phyloP scores from a whole-genome alignment of 2,113 vertebrate genomes.

The Phoxinus phoxinus region DNA sequence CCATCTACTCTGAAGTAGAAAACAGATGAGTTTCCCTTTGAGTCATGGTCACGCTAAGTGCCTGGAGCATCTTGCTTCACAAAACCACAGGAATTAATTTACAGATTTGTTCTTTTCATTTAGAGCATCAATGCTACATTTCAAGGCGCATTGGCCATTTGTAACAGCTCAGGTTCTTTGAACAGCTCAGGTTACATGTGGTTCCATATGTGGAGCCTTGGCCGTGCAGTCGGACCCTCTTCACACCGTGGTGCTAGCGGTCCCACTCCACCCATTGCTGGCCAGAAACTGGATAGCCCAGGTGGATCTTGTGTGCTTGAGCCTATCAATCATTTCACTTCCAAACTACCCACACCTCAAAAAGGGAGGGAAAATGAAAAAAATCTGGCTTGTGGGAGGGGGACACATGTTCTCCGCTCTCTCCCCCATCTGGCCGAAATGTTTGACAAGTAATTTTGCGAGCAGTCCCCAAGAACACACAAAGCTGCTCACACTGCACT shows the following conservation, averaged over 20 bases:
- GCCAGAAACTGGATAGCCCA: slow-evolving; percentile 18
- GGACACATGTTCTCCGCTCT: slow-evolving; percentile 18
- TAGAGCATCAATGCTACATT: not conserved
- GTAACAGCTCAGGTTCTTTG: slow-evolving; percentile 4
- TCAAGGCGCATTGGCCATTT: not conserved
- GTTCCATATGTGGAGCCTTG: slow-evolving; percentile 23
- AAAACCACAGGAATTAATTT: slow-evolving; percentile 18
- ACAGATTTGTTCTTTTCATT: not conserved
- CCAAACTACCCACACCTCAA: slow-evolving; percentile 16
- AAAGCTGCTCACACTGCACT: slow-evolving; percentile 56
- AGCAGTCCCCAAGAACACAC: slow-evolving; percentile 59
- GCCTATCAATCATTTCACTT: not conserved
- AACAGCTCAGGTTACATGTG: not conserved
- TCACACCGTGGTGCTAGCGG: not conserved
- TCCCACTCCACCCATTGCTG: not conserved
- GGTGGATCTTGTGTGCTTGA: not conserved
- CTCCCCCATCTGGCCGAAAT: slow-evolving; percentile 48
- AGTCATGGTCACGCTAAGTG: slow-evolving; percentile 8
- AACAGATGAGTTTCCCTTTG: not conserved
- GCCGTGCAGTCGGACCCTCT: not conserved
- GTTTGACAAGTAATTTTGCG: slow-evolving; percentile 69
- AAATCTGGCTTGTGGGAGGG: slow-evolving; percentile 26
- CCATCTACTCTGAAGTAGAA: not conserved
- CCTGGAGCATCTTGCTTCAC: not conserved
- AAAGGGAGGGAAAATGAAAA: not conserved